phyloP scores from a whole-genome alignment of 2,888 invertebrate species.

The Fragum whitleyi region DNA sequence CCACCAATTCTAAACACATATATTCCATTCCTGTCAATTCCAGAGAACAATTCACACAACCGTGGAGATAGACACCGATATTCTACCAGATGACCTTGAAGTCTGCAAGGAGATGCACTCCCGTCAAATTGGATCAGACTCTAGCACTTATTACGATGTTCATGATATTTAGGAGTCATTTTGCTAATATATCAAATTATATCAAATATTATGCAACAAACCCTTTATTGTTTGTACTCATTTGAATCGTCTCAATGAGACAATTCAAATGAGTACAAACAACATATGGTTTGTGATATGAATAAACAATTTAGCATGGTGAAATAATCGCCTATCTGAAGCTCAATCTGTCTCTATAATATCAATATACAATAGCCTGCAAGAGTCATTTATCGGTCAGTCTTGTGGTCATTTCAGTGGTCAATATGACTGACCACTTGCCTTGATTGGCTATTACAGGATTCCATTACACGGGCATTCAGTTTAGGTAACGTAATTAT shows the following conservation, averaged over 20 bases:
- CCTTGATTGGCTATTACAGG: slow-evolving; percentile 19
- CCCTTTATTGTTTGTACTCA: too few species aligned
- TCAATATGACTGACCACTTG: slow-evolving; percentile 1
- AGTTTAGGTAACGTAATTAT: slow-evolving; percentile 26
- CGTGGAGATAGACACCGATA: not conserved
- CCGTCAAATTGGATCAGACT: not conserved
- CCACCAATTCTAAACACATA: too few species aligned
- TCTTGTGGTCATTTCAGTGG: slow-evolving; percentile 4
- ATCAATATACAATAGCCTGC: not conserved
- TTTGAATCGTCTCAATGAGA: too few species aligned
- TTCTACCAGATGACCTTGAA: not conserved
- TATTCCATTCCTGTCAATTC: not conserved
- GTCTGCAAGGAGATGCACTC: not conserved
- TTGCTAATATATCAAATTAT: too few species aligned
- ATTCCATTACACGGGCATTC: slow-evolving; percentile 15
- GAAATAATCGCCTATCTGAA: too few species aligned
- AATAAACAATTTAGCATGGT: too few species aligned
- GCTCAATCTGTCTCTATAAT: too few species aligned
- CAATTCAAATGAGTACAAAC: too few species aligned
- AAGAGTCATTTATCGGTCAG: slow-evolving; percentile 6
- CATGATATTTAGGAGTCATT: too few species aligned
- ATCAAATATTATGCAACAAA: too few species aligned
- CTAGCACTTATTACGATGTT: not conserved
- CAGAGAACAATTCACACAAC: not conserved
- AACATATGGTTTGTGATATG: too few species aligned